These are phyloP conservation scores for Trypoxylus dichotomus DNA, from an alignment of 1,140 invertebrate species.

Conservation along the genomic window DNA sequence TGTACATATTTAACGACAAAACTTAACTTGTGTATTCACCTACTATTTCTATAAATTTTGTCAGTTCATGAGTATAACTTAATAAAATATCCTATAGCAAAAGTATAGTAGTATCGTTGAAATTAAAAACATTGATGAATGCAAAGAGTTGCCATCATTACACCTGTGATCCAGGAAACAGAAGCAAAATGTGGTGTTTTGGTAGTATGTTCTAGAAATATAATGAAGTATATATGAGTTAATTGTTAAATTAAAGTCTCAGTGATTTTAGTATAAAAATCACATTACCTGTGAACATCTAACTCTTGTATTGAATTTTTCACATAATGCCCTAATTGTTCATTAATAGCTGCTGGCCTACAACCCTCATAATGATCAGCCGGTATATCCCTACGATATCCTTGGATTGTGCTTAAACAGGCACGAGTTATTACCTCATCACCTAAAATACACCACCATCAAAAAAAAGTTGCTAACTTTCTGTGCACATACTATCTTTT, in stretches of 20 bases:
- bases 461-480: not conserved
- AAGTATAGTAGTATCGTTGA: not conserved
- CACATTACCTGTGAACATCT: slow-evolving; percentile 70
- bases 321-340: slow-evolving; percentile 81
- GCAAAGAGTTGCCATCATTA: slow-evolving; percentile 57
- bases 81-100: not conserved
- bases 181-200: slow-evolving; percentile 85
- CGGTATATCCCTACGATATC: slow-evolving; percentile 82
- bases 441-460: slow-evolving; percentile 59
- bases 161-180: slow-evolving; percentile 90
- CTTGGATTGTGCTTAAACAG: slow-evolving; percentile 78
- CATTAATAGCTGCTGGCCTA: slow-evolving; percentile 75
- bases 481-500: slow-evolving; percentile 71
- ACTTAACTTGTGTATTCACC: too few species aligned
- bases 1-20: too few species aligned
- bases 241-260: not conserved
- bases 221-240: slow-evolving; percentile 50
- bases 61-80: not conserved
- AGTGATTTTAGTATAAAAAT: slow-evolving; percentile 26
- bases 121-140: not conserved
- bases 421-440: slow-evolving; percentile 80
- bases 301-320: slow-evolving; percentile 85
- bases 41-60: too few species aligned
- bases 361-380: slow-evolving; percentile 91
- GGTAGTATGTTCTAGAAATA: slow-evolving; percentile 71